Evolutionary conservation across 2,113 vertebrate genomes (phyloP).

Genomic region (Struthio camelus): DNA sequence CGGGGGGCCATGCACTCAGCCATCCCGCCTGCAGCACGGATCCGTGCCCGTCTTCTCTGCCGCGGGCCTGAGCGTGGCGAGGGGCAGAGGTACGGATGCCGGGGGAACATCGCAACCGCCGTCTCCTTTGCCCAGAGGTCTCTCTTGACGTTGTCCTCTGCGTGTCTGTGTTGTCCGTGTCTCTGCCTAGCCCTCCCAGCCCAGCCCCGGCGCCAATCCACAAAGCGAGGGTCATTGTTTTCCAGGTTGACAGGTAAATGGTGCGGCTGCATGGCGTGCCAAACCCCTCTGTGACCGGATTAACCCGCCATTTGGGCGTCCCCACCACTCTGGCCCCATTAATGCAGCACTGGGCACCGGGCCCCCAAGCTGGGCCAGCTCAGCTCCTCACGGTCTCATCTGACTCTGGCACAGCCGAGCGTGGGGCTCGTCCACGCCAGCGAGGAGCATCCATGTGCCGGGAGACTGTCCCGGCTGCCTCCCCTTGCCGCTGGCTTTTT

Average conservation of each 20-base stretch:
- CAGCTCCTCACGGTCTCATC: background rate
- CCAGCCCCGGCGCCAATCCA: conserved; percentile 78
- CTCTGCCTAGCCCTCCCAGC: conserved; percentile 57
- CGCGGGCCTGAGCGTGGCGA: background rate
- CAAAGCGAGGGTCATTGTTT: conserved; percentile 85
- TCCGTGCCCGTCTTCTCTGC: too few species aligned
- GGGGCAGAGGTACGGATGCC: background rate
- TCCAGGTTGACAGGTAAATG: conserved; percentile 86
- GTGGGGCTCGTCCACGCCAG: too few species aligned
- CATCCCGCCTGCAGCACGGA: too few species aligned
- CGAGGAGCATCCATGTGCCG: background rate
- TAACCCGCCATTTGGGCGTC: background rate
- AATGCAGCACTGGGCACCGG: background rate
- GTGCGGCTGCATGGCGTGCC: background rate
- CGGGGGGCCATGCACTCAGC: too few species aligned
- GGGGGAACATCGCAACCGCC: background rate
- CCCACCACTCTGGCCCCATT: background rate
- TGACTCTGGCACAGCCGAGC: background rate
- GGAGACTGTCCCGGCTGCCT: too few species aligned
- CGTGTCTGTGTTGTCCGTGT: conserved; percentile 73
- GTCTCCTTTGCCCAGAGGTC: background rate
- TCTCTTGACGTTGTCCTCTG: background rate
- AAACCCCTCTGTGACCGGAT: background rate
- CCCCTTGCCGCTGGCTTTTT: rapidly evolving
- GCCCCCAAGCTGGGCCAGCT: background rate